Base-by-base conservation (phyloP, 2,888 invertebrate species). In the Sinhomidia bicolor region DNA sequence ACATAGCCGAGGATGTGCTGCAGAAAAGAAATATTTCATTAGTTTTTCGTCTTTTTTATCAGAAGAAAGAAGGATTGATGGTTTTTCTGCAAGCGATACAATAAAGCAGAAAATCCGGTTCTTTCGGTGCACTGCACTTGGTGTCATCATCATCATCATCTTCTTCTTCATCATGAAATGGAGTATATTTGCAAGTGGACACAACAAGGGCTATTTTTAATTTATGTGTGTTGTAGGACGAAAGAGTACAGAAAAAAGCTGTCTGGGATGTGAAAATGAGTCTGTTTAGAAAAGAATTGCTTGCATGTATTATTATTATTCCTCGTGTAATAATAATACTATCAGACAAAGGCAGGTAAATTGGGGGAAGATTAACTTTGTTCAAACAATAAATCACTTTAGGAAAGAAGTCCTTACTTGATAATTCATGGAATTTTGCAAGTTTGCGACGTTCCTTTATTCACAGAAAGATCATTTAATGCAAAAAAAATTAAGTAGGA, bases 71-170 rank as follows among this genome's bases (percentile, higher is more conserved):
- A 68, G 68, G 68, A 68, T 68, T 68, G 32, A 65, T 65, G 32
- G 29, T 32, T 65, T 65, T 65, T 74, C 47, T 74, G 44, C 20
- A 44, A 44, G 71, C 23, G 10, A 44, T 23, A 14, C 44, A 74
- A 17, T 20, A 36, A 51, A 76, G 74, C 20, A 76, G 74, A 76
- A 76, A 76, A 76, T 76, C 74, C 74, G 74, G 74, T 76, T 76
- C 68, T 76, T 68, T 68, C 68, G 20, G 68, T 68, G 68, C 68
- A 68, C 36, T 68, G 68, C 36, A 41, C 68, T 41, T 10, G 17
- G 68, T 68, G 68, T 60, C 60, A 60, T 60, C 60, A 32, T 68
- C 17, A 62, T 60, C 9, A 1, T 26, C 17, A 32, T 32, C n/a
- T 32, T 3, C 9, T 32, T 26, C 17, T n/a, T 65, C n/a, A 65